Evolutionary conservation across 2,113 vertebrate genomes (phyloP).

Genomic region (Ailuropoda melanoleuca): DNA sequence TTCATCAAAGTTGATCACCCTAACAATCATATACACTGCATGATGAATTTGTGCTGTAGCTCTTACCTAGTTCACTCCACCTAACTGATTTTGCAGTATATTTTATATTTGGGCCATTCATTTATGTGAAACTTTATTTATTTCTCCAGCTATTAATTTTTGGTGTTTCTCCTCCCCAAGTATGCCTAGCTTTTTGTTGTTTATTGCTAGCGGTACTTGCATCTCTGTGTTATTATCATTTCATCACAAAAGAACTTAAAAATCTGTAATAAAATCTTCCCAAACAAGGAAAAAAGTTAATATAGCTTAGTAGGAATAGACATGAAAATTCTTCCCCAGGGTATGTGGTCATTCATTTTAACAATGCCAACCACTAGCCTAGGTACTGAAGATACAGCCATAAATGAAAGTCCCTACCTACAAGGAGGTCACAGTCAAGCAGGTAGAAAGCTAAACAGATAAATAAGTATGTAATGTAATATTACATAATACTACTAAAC

Average conservation of each 20-base stretch:
- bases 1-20: background rate
- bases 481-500: background rate
- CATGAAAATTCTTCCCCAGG: background rate
- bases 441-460: background rate
- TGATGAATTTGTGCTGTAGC: background rate
- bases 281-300: background rate
- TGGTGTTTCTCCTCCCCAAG: background rate
- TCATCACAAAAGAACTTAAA: constrained; percentile 35
- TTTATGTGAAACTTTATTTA: constrained; percentile 1
- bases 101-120: background rate
- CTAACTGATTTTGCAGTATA: background rate
- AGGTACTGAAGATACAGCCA: background rate
- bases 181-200: background rate
- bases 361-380: background rate
- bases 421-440: background rate
- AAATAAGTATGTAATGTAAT: background rate
- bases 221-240: constrained; percentile 3
- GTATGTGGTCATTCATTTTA: background rate
- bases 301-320: background rate
- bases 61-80: background rate
- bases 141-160: constrained; percentile 20
- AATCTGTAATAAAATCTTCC: background rate
- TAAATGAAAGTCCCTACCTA: background rate
- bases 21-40: background rate
- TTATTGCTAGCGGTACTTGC: background rate